phyloP scores from a whole-genome alignment of 2,113 vertebrate genomes.

The Aix galericulata region DNA sequence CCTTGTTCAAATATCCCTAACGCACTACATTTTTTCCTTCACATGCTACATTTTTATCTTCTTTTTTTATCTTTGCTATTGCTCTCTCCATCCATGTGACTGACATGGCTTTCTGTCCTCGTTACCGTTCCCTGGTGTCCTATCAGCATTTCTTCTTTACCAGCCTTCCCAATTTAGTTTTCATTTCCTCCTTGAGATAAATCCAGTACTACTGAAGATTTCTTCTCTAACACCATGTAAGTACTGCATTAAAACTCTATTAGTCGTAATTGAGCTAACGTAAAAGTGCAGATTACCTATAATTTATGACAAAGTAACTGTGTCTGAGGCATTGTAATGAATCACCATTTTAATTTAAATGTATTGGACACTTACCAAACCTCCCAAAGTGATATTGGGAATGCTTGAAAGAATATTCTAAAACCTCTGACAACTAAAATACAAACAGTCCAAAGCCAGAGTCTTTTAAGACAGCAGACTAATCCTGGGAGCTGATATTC shows the following conservation, averaged over 20 bases:
- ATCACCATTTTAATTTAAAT: slow-evolving; percentile 76
- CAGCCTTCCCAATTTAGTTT: slow-evolving; percentile 60
- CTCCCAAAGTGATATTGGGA: slow-evolving; percentile 38
- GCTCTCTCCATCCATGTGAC: not conserved
- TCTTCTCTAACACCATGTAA: slow-evolving; percentile 74
- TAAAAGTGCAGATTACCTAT: slow-evolving; percentile 77
- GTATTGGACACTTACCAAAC: slow-evolving; percentile 66
- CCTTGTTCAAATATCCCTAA: not conserved
- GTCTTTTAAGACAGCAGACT: not conserved
- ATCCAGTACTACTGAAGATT: slow-evolving; percentile 57
- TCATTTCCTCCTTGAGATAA: slow-evolving; percentile 56
- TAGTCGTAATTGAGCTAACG: slow-evolving; percentile 78
- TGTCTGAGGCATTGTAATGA: slow-evolving; percentile 72
- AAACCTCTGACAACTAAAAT: slow-evolving; percentile 30
- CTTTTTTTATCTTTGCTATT: slow-evolving; percentile 5
- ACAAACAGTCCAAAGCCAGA: slow-evolving; percentile 4
- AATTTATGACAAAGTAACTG: slow-evolving; percentile 78
- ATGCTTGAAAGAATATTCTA: slow-evolving; percentile 46
- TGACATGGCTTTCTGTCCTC: not conserved
- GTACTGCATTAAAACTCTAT: slow-evolving; percentile 81
- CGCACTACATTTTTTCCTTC: not conserved
- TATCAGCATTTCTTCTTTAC: slow-evolving; percentile 15
- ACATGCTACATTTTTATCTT: not conserved
- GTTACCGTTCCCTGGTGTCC: not conserved
- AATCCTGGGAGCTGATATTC: not conserved